Base-by-base conservation (phyloP, 2,797 vertebrate species). In the Sandelia bainsii region DNA sequence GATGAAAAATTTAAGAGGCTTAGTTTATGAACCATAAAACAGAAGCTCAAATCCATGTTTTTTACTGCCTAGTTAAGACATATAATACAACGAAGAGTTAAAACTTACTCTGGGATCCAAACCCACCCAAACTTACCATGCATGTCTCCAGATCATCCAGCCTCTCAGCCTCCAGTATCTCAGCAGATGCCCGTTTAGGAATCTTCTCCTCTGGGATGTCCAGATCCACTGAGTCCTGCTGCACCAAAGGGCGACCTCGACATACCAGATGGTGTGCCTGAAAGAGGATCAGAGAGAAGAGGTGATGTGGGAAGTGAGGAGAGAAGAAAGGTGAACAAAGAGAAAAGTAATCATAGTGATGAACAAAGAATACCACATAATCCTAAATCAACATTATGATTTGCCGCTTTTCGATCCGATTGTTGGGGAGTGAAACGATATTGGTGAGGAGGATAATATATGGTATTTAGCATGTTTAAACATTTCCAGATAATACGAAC, bases 121-220 rank as follows among this genome's bases (percentile, higher is more conserved):
- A 27, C 11, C 25, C 44, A 51, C 16, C 10, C 51, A 50, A 17
- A 79, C 84, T 32, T 89, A 99, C 97, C 98, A 98, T 96, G 91
- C 98, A 99, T 0, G 96, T 94, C 74, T 99, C 98, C 67, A 97
- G 90, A 56, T 99, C 97, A 19, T 99, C 97, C 69, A 99, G 88
- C 70, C 96, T 94, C 84, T 99, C 98, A 14, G 95, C 94, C 86
- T 99, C 98, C 17, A 97, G 93, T 34, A 97, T 56, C 70, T 98
- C 97, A 14, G 96, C 93, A 2, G 94, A 72, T 0, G 95, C 91
- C 61, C 96, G 93, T 81, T 96, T 98, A 1, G 92, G 80, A 50
- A 94, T 92, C 77, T 95, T 97, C 80, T 96, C 96, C 65, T 97
- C 97, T 0, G 93, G 90, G 56, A 93, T 84, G 27, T 98, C 97